Conservation (phyloP, 64 coral and sea anemone genomes). For the Pocillopora damicornis region DNA sequence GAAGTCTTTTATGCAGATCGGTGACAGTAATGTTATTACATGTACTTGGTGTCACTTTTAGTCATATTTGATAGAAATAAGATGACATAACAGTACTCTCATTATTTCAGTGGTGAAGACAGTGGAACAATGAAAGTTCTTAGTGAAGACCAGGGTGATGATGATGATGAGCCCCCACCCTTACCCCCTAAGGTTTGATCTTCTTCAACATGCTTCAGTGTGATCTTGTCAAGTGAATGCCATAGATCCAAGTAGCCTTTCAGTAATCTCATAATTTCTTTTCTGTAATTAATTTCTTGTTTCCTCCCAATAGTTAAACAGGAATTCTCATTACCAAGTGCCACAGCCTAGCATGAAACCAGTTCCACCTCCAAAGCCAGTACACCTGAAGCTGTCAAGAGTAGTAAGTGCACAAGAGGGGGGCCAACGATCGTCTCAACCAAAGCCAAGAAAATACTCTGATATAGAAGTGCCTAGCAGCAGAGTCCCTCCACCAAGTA, state of each 20-base stretch:
- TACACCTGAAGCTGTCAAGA: slow-evolving; percentile 64
- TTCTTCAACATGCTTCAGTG: neutral
- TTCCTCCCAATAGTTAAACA: neutral
- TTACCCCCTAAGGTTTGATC: slow-evolving; percentile 35
- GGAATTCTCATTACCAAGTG: slow-evolving; percentile 75
- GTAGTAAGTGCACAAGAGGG: slow-evolving; percentile 41
- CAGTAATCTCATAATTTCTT: neutral
- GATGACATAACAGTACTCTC: neutral
- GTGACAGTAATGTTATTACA: no score
- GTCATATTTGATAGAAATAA: neutral
- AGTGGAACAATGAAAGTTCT: slow-evolving; percentile 72
- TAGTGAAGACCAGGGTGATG: neutral
- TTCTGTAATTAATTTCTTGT: no score
- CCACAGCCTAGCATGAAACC: slow-evolving; percentile 62
- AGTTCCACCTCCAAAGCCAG: slow-evolving; percentile 77
- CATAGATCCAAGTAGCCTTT: neutral
- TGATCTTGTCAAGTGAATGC: no score
- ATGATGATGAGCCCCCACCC: slow-evolving; percentile 63
- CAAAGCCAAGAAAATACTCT: slow-evolving; percentile 19
- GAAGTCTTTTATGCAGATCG: no score
- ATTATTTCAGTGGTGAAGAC: slow-evolving; percentile 38
- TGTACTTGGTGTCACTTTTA: no score
- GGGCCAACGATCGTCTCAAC: neutral
- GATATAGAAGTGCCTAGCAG: neutral
- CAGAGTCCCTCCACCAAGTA: slow-evolving; percentile 39